Percentiles rank a stretch among this genome's conserved stretches.
Conservation (phyloP, 35 echinoderm and acorn worm genomes). For the Heliocidaris tuberculata region DNA sequence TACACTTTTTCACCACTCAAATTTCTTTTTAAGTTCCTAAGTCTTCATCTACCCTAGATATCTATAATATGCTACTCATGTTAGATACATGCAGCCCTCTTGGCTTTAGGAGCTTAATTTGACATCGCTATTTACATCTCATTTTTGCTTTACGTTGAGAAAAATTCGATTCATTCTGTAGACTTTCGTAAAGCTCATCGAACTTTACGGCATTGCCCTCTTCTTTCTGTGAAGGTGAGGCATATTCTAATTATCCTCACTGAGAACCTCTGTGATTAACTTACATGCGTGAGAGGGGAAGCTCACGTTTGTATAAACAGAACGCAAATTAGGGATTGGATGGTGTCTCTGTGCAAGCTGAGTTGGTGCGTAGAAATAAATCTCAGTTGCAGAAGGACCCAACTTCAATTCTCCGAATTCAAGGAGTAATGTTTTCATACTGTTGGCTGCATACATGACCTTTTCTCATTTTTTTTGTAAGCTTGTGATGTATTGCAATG, state of each 20-base stretch:
- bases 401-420: background rate
- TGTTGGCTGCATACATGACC: background rate
- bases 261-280: background rate
- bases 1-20: no score
- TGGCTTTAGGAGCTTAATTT: no score
- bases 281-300: background rate
- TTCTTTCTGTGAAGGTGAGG: no score
- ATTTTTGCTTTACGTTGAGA: no score
- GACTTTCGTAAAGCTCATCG: no score
- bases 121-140: no score
- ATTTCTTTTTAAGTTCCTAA: no score
- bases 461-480: background rate
- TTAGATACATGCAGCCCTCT: no score
- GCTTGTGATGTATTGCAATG: background rate
- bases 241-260: background rate
- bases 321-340: background rate
- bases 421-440: background rate
- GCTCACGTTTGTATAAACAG: background rate
- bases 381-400: background rate
- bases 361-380: background rate
- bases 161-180: no score
- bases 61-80: no score
- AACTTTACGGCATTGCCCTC: no score
- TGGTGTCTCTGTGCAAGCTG: background rate
- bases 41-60: no score